phyloP scores from a whole-genome alignment of 1,140 invertebrate genomes.

The Protaetia brevitarsis region DNA sequence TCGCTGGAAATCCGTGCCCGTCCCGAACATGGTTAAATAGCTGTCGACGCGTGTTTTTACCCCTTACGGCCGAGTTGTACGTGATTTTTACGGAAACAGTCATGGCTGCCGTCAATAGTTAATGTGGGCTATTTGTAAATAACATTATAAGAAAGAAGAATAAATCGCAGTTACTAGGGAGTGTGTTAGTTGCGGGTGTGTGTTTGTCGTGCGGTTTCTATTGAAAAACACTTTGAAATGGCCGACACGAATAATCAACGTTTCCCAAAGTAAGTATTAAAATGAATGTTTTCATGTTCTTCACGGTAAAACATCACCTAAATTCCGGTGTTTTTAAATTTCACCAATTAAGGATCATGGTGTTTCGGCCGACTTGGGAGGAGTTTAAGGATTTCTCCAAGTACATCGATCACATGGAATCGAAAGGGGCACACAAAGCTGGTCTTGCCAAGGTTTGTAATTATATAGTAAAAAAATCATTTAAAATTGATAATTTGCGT shows the following conservation, averaged over 20 bases:
- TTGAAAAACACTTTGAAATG: not conserved
- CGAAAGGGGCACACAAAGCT: slow-evolving; percentile 86
- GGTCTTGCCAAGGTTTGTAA: slow-evolving; percentile 82
- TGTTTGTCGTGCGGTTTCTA: not conserved
- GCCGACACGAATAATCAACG: slow-evolving; percentile 23
- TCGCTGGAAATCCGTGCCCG: not conserved
- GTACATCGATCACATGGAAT: slow-evolving; percentile 90
- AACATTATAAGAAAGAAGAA: not conserved
- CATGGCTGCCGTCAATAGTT: slow-evolving; percentile 8
- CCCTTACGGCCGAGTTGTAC: not conserved
- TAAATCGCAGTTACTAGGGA: slow-evolving; percentile 8
- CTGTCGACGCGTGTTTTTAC: not conserved
- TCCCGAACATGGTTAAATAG: not conserved
- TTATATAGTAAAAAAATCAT: not conserved
- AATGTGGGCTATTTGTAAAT: slow-evolving; percentile 18
- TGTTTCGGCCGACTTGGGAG: slow-evolving; percentile 91
- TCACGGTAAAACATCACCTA: not conserved
- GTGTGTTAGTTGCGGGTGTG: no score
- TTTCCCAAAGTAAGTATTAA: slow-evolving; percentile 29
- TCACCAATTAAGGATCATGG: slow-evolving; percentile 67
- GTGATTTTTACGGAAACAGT: slow-evolving; percentile 20
- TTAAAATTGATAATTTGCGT: not conserved
- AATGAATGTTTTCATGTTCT: not conserved
- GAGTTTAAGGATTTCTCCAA: slow-evolving; percentile 93
- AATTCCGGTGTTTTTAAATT: not conserved